Base-by-base conservation (phyloP, 2,888 invertebrate species). In the Mesorhabditis sp. region DNA sequence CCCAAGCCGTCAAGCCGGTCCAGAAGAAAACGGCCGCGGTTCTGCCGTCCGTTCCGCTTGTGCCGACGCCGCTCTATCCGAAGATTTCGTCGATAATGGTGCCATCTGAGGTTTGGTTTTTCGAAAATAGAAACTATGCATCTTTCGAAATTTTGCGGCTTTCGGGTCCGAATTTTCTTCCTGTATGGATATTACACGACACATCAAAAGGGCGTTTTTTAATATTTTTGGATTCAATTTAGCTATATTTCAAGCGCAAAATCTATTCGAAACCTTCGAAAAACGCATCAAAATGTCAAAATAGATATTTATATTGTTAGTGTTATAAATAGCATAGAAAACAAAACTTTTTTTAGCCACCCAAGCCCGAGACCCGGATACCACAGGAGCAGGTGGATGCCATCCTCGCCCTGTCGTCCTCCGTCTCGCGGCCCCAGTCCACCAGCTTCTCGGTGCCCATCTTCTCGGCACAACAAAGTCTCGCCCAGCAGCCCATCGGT, bases 391-490 rank as follows among this genome's bases (percentile, higher is more conserved):
- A 50, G n/a, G 58, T 50, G 7, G 58, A 50, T 50, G 58, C 58
- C 58, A 50, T 50, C 58, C 58, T 50, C n/a, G 58, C 58, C 58
- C n/a, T 50, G 58, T 50, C 58, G 7, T 50, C 58, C 58, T 28
- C 28, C 28, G 28, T 28, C 28, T 28, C 28, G 28, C 58, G 58
- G 10, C 58, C 58, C n/a, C 58, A 50, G n/a, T 50, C 58, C 7
- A 50, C n/a, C 58, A 10, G 28, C 28, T 28, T 13, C 58, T 50
- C 58, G 7, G 58, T 50, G 58, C 58, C 58, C 7, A 10, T 50
- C n/a, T 50, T 50, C 58, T 50, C 58, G n/a, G 58, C 58, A 13
- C 58, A 50, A 50, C 58, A 50, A 50, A 50, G 58, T 50, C 58
- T 50, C n/a, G 2, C 58, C 7, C 7, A 10, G 7, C n/a, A 50